Base-by-base conservation (phyloP, 2,888 invertebrate genomes). In the Tromatobia lineatoria region DNA sequence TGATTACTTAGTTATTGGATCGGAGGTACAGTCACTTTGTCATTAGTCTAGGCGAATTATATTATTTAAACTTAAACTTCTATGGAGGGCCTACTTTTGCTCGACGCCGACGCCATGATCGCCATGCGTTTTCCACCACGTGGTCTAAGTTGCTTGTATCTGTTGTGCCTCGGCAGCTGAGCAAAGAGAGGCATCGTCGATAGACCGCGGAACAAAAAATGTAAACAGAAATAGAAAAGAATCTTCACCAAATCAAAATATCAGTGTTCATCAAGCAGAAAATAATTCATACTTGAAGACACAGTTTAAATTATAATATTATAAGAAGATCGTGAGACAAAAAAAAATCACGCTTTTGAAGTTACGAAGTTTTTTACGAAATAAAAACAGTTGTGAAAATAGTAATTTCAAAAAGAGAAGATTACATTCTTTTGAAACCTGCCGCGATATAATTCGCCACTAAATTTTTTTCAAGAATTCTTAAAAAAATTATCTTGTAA, bases 51-150 rank as follows among this genome's bases (percentile, higher is more conserved):
- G 29, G 13, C 25, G 57, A 25, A 57, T 54, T 8, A 23, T 57
- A 54, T 81, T 76, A 75, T 71, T 66, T 70, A 42, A 38, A 45
- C 50, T 47, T 59, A 42, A 47, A 38, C 11, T 66, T 77, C 18
- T 54, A 34, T 67, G 67, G 45, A 73, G 34, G 67, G 67, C 73
- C 76, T 71, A 83, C 71, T n/a, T n/a, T n/a, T n/a, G n/a, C n/a
- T n/a, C n/a, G 86, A 87, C 86, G 88, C 87, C 88, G 86, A 88
- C 91, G 92, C 92, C 93, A 93, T 92, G 87, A 92, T 91, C 89
- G 84, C 85, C 89, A 89, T 89, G 89, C 88, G 89, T 86, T 88
- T 87, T 85, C 82, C 86, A 90, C 89, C 90, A 91, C 91, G 91
- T 91, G 91, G 89, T 88, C 88, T 84, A 87, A 83, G 42, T 54